These are phyloP conservation scores for Tachysurus vachellii DNA, from an alignment of 2,113 vertebrate genomes.

Conservation along the genomic window DNA sequence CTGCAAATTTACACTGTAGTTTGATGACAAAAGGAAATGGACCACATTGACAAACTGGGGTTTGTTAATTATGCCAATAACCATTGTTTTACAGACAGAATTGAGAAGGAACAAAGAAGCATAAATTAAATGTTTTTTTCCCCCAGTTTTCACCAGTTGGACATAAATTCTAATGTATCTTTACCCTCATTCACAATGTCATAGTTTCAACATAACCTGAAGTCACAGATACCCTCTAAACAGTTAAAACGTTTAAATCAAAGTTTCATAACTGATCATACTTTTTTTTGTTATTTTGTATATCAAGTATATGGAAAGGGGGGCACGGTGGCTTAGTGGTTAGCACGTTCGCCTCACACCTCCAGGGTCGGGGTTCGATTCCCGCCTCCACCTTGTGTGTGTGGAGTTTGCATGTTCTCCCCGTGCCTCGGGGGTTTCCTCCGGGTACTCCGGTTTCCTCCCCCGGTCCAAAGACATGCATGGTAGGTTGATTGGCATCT, in stretches of 20 bases:
- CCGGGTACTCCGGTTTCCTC: no score
- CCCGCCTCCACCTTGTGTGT: no score
- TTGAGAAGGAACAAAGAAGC: no score
- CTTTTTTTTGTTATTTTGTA: neutral
- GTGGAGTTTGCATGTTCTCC: no score
- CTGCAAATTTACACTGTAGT: constrained; percentile 9
- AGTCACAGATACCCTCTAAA: neutral
- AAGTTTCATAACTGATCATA: neutral
- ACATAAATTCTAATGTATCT: neutral
- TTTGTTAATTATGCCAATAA: constrained; percentile 6
- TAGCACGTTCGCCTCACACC: no score
- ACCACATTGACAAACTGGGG: constrained; percentile 7
- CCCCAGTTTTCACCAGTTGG: neutral
- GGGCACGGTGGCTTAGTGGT: no score
- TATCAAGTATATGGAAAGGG: no score
- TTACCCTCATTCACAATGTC: neutral
- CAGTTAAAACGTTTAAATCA: neutral
- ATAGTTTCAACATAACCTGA: neutral
- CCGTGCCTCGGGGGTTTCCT: no score
- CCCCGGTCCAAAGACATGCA: no score
- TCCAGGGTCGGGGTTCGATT: no score
- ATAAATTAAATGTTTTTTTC: neutral
- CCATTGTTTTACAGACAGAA: neutral
- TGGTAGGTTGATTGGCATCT: no score
- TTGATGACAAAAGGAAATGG: constrained; percentile 12